Evolutionary conservation across 1,140 invertebrate species (phyloP), one percentile per base, ranked within the genome.

Genomic region (Drosophila tristis): DNA sequence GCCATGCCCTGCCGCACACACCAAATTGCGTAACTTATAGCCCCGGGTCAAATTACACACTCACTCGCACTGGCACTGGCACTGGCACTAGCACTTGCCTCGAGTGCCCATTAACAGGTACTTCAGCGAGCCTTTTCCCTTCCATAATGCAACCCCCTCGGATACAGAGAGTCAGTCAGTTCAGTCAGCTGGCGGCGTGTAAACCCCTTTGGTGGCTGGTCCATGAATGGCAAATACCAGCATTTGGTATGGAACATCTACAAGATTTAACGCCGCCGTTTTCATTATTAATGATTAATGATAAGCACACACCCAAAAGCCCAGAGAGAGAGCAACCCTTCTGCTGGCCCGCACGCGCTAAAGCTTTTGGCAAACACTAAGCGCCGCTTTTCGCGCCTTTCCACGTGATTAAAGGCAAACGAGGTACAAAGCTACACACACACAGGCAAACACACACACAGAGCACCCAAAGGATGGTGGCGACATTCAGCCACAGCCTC

Each of bases 221-320:
- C 63, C 48, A 70, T 67, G 79, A 77, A 89, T 74, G 76, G 72
- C 60, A 71, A 90, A 90, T 90, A 90, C 87, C 87, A 90, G 87
- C 87, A 90, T 90, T 90, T 90, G 87, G 87, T 74, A 87, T 90
- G 80, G 77, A 74, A 90, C 76, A 86, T 86, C 74, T 82, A 79
- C 66, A 84, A 89, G 84, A 87, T 89, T 87, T 87, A 87, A 89
- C 84, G 85, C 82, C 84, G 79, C 31, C 84, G 80, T 87, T 90
- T 90, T 90, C 82, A 90, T 90, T 90, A 90, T 90, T 87, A 90
- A 90, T 90, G 87, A 90, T 90, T 90, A 90, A 90, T 90, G 87
- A 90, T 90, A 90, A 90, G 87, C 79, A 81, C 43, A 59, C 43
- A 59, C 75, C 70, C 71, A 39, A 35, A 66, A 56, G 8, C 23